A percentile compares a stretch with the other conserved stretches of the same genome.
Conservation (phyloP, 2,797 vertebrate genomes). For the Selene dorsalis region DNA sequence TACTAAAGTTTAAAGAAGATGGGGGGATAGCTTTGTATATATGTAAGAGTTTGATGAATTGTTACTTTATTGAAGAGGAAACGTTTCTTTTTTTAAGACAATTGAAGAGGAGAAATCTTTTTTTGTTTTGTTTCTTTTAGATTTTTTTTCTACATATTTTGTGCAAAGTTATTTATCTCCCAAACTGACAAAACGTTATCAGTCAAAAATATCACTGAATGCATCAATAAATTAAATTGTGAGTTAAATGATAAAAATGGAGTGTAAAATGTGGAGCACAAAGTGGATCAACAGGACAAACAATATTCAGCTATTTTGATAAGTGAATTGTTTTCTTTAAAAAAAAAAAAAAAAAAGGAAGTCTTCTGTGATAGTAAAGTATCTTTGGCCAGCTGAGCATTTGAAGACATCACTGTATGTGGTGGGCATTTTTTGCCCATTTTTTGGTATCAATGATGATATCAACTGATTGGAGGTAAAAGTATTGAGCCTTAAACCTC, state of each 20-base stretch:
- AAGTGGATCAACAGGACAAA: background rate
- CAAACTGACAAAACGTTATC: constrained; percentile 21
- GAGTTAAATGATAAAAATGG: background rate
- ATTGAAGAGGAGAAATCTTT: background rate
- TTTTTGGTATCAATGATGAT: background rate
- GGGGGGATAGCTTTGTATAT: constrained; percentile 39
- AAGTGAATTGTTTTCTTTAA: background rate
- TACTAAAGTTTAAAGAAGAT: constrained; percentile 16
- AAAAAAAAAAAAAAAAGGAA: too few relatives aligned
- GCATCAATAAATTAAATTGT: background rate
- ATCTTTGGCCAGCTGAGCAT: too few relatives aligned
- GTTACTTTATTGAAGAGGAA: constrained; percentile 25
- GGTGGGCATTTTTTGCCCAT: too few relatives aligned
- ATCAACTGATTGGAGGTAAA: background rate
- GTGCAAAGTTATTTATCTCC: constrained; percentile 20
- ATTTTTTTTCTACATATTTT: constrained; percentile 23
- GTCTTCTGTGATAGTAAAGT: too few relatives aligned
- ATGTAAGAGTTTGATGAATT: constrained; percentile 39
- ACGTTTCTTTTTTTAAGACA: background rate
- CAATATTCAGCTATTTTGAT: too few relatives aligned
- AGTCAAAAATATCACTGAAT: constrained; percentile 19
- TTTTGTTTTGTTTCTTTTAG: background rate
- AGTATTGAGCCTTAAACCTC: background rate
- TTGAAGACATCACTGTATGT: too few relatives aligned
- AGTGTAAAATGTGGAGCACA: background rate